phyloP scores from a whole-genome alignment of 2,113 vertebrate species.

The Lipotes vexillifer region DNA sequence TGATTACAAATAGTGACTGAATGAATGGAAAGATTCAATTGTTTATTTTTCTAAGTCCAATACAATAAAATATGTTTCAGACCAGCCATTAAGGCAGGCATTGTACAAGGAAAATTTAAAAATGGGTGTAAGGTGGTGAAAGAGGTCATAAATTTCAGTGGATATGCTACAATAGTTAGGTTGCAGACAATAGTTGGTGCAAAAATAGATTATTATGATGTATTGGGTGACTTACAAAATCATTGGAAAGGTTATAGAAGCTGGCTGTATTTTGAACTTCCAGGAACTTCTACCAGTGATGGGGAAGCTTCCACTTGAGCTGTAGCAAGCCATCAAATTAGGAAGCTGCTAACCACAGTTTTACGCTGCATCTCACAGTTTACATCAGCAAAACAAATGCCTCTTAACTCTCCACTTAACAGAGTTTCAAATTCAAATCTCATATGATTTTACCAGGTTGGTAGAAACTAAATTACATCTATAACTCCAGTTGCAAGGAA shows the following conservation, averaged over 20 bases:
- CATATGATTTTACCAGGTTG: fast-evolving
- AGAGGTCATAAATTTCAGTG: background rate
- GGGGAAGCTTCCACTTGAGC: too few relatives aligned
- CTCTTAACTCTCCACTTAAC: background rate
- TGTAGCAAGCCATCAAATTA: background rate
- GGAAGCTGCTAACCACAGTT: background rate
- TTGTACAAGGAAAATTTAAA: background rate
- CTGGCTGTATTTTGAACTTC: background rate
- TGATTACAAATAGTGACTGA: background rate
- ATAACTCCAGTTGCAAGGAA: background rate
- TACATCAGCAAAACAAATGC: background rate
- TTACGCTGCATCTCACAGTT: background rate
- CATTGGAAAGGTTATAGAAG: background rate
- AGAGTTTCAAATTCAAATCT: background rate
- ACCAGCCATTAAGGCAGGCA: background rate
- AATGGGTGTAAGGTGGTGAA: background rate
- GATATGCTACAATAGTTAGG: fast-evolving
- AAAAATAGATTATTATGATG: background rate
- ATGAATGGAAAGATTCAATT: background rate
- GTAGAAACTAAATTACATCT: background rate
- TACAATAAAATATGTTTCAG: background rate
- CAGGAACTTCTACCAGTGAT: background rate
- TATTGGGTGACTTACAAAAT: background rate
- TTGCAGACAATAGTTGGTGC: background rate
- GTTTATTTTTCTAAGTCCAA: background rate